These are phyloP conservation scores for Ooceraea biroi DNA, from an alignment of 1,140 invertebrate species.

Conservation along the genomic window DNA sequence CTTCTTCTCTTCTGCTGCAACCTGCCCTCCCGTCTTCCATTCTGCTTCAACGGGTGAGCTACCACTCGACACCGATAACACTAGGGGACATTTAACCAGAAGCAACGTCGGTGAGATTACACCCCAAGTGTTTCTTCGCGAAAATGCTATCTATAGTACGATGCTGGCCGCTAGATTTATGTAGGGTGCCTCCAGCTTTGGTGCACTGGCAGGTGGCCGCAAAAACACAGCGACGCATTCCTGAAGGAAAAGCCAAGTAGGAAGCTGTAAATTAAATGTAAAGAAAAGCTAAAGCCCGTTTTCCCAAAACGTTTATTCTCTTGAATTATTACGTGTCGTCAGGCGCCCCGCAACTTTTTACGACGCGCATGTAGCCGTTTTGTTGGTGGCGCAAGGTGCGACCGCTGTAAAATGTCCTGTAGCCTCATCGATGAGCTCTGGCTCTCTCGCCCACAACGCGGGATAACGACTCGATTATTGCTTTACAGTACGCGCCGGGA, in stretches of 20 bases:
- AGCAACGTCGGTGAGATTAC: conserved; percentile 23
- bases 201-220: too few relatives aligned
- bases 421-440: conserved; percentile 15
- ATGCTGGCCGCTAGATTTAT: neutral
- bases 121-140: neutral
- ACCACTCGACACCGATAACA: conserved; percentile 62
- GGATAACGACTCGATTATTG: conserved; percentile 76
- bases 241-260: neutral
- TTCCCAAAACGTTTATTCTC: too few relatives aligned
- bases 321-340: too few relatives aligned
- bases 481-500: conserved; percentile 69
- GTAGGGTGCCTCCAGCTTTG: too few relatives aligned
- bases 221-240: neutral
- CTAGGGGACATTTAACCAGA: conserved; percentile 43
- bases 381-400: neutral
- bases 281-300: too few relatives aligned
- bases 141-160: conserved; percentile 16
- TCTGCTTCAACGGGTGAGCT: conserved; percentile 47
- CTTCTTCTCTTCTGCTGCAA: conserved; percentile 78
- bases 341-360: too few relatives aligned
- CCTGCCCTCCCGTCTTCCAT: conserved; percentile 61
- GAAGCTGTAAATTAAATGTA: too few relatives aligned
- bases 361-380: neutral
- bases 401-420: conserved; percentile 15
- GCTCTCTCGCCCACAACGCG: conserved; percentile 60